Conservation (phyloP, 2,113 vertebrate species). For the Thamnophis sirtalis region DNA sequence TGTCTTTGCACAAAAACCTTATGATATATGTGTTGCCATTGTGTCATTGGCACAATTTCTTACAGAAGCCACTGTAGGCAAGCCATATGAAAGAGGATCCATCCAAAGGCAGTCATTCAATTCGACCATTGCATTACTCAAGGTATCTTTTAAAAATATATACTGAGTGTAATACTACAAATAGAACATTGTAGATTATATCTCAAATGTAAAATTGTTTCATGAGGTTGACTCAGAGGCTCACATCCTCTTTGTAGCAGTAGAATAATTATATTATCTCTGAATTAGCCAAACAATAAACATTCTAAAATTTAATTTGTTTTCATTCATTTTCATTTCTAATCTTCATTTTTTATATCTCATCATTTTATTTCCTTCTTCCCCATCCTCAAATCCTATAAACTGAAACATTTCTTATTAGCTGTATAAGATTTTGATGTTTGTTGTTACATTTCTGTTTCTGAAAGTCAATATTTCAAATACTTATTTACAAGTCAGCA, state of each 20-base stretch:
- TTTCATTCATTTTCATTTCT: background rate
- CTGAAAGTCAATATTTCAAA: background rate
- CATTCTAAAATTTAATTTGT: background rate
- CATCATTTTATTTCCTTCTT: no score
- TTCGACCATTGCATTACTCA: background rate
- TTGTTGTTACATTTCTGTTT: background rate
- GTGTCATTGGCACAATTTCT: background rate
- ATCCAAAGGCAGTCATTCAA: background rate
- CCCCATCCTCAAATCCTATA: background rate
- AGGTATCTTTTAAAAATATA: background rate
- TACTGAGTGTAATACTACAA: background rate
- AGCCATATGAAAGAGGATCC: background rate
- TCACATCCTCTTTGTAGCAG: background rate
- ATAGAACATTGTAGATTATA: background rate
- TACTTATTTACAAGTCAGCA: background rate
- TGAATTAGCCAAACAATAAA: background rate
- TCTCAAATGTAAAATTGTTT: background rate
- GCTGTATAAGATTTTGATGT: background rate
- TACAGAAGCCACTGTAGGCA: background rate
- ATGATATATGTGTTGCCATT: background rate
- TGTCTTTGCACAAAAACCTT: background rate
- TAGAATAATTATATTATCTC: background rate
- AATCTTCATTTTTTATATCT: background rate
- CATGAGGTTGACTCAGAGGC: background rate
- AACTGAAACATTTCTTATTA: background rate